phyloP scores from a whole-genome alignment of 2,113 vertebrate genomes.

The Romanogobio albipinnatus region DNA sequence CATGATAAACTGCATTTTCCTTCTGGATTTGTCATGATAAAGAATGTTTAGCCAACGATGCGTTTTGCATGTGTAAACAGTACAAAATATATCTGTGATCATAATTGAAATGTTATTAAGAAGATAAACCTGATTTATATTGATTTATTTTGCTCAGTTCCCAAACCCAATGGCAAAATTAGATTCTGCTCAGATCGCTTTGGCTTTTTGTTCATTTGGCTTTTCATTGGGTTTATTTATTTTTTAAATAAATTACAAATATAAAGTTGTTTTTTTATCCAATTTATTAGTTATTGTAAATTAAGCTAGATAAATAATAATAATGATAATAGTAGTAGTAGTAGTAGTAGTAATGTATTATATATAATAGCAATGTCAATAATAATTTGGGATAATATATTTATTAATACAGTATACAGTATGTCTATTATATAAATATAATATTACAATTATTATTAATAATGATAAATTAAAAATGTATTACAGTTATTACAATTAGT shows the following conservation, averaged over 20 bases:
- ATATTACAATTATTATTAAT: too few relatives aligned
- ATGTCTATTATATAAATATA: too few relatives aligned
- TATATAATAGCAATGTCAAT: too few relatives aligned
- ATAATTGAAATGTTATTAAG: background rate
- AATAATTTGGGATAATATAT: too few relatives aligned
- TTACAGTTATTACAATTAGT: too few relatives aligned
- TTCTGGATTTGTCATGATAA: background rate
- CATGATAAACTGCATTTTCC: background rate
- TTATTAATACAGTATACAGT: too few relatives aligned
- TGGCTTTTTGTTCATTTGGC: background rate
- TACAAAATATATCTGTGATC: background rate
- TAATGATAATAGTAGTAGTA: too few relatives aligned
- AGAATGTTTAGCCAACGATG: background rate
- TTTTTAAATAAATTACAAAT: background rate
- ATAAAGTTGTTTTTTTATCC: background rate
- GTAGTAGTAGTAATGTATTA: too few relatives aligned
- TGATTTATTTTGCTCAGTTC: background rate
- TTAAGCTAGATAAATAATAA: too few relatives aligned
- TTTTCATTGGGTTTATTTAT: background rate
- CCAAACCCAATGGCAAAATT: background rate
- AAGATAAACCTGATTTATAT: background rate
- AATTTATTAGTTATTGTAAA: background rate
- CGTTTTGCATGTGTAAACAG: background rate
- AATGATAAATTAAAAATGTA: too few relatives aligned
- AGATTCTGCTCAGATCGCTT: background rate